Conservation (phyloP, 2,113 vertebrate species). For the Cynopterus brachyotis region DNA sequence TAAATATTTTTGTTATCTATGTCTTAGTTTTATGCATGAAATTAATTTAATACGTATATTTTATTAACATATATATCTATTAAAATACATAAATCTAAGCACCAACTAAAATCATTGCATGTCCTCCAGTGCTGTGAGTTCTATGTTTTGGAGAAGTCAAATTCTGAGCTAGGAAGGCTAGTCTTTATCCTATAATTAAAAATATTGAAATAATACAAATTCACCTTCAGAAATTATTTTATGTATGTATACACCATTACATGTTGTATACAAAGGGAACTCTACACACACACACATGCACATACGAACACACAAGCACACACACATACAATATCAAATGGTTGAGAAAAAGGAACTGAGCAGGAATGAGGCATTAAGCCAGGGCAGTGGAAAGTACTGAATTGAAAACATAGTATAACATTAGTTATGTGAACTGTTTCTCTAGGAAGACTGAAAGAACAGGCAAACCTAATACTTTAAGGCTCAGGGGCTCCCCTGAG, state of each 20-base stretch:
- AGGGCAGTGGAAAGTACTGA: neutral
- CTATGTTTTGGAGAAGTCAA: neutral
- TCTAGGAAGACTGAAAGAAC: neutral
- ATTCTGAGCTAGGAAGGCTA: constrained; percentile 12
- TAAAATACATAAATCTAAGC: neutral
- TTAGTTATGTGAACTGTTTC: neutral
- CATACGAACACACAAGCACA: neutral
- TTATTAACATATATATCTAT: neutral
- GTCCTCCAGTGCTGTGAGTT: neutral
- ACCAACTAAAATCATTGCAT: neutral
- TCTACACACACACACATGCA: neutral
- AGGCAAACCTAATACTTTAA: neutral
- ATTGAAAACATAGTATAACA: neutral
- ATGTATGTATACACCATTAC: neutral
- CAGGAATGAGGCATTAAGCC: neutral
- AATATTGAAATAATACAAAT: neutral
- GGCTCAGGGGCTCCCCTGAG: neutral
- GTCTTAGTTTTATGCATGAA: neutral
- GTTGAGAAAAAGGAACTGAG: neutral
- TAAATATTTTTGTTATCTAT: neutral
- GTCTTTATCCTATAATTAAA: neutral
- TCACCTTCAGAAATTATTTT: neutral
- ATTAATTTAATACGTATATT: neutral
- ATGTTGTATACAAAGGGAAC: neutral
- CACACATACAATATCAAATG: neutral